Conservation (phyloP, 1,140 invertebrate species). For the Calliopsis andreniformis region DNA sequence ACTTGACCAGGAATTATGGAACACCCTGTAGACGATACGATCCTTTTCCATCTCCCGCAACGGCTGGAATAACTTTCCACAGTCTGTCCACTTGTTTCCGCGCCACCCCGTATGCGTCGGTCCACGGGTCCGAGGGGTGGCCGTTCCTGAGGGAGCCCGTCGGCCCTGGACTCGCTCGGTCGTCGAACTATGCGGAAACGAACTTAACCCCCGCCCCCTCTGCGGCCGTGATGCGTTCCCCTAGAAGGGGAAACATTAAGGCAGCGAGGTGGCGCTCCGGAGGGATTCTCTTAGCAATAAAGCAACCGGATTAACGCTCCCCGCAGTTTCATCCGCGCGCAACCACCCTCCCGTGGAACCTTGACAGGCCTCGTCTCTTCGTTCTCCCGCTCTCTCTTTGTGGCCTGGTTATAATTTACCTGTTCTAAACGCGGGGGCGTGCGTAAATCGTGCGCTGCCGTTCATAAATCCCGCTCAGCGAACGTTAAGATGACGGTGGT, state of each 20-base stretch:
- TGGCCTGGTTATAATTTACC: constrained; percentile 61
- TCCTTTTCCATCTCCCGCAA: too few relatives aligned
- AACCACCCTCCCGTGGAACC: neutral
- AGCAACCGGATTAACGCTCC: constrained; percentile 62
- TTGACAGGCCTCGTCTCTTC: neutral
- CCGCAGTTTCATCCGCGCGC: neutral
- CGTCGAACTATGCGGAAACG: constrained; percentile 65
- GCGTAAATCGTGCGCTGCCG: constrained; percentile 37
- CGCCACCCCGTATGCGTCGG: constrained; percentile 2
- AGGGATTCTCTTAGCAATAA: constrained; percentile 61
- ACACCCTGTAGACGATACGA: too few relatives aligned
- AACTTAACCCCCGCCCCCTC: constrained; percentile 55
- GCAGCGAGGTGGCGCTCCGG: constrained; percentile 44
- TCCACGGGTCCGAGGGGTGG: constrained; percentile 38
- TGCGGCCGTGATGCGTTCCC: constrained; percentile 42
- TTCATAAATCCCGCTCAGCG: constrained; percentile 43
- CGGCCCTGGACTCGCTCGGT: constrained; percentile 44
- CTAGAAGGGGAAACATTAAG: constrained; percentile 28
- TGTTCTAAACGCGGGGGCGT: constrained; percentile 45
- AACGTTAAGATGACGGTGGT: neutral
- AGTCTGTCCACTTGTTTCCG: too few relatives aligned
- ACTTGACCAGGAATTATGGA: too few relatives aligned
- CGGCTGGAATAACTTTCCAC: too few relatives aligned
- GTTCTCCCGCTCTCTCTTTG: neutral
- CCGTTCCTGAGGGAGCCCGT: constrained; percentile 23